These are phyloP conservation scores for Erythrocercus mccallii DNA, from an alignment of 2,113 vertebrate genomes.

Conservation along the genomic window DNA sequence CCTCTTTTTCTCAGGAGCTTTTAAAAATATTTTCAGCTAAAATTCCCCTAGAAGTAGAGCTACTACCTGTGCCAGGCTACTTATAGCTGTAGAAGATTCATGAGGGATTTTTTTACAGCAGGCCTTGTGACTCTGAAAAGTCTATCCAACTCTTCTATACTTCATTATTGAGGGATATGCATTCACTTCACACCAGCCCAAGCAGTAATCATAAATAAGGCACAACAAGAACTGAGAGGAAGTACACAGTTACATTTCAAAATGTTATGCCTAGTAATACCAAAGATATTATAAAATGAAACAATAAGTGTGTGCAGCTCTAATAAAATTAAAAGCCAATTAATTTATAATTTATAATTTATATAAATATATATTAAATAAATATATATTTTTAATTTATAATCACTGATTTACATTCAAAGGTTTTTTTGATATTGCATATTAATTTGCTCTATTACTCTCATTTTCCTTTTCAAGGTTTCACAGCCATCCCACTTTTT, in stretches of 20 bases:
- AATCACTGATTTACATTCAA: slow-evolving; percentile 63
- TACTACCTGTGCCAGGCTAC: background rate
- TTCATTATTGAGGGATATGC: slow-evolving; percentile 75
- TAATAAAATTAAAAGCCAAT: slow-evolving; percentile 70
- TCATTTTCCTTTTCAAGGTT: slow-evolving; percentile 72
- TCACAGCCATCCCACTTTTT: slow-evolving; percentile 57
- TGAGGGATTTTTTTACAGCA: slow-evolving; percentile 60
- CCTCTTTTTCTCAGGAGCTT: background rate
- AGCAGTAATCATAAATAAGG: slow-evolving; percentile 71
- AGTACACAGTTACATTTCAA: slow-evolving; percentile 65
- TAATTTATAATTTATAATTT: slow-evolving; percentile 70
- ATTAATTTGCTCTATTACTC: slow-evolving; percentile 66
- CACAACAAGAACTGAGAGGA: slow-evolving; percentile 64
- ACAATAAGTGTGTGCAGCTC: slow-evolving; percentile 68
- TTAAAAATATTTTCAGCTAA: slow-evolving; percentile 31
- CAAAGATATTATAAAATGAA: slow-evolving; percentile 66
- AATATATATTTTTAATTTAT: too few species aligned
- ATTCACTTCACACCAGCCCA: slow-evolving; percentile 75
- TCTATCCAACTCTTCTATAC: slow-evolving; percentile 30
- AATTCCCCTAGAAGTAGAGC: slow-evolving; percentile 17
- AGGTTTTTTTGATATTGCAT: slow-evolving; percentile 44
- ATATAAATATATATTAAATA: too few species aligned
- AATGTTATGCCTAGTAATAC: slow-evolving; percentile 69
- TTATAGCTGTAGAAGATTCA: slow-evolving; percentile 38
- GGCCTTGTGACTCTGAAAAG: slow-evolving; percentile 57